Conservation (phyloP, 2,888 invertebrate genomes). For the Cryptocephalus moraei region DNA sequence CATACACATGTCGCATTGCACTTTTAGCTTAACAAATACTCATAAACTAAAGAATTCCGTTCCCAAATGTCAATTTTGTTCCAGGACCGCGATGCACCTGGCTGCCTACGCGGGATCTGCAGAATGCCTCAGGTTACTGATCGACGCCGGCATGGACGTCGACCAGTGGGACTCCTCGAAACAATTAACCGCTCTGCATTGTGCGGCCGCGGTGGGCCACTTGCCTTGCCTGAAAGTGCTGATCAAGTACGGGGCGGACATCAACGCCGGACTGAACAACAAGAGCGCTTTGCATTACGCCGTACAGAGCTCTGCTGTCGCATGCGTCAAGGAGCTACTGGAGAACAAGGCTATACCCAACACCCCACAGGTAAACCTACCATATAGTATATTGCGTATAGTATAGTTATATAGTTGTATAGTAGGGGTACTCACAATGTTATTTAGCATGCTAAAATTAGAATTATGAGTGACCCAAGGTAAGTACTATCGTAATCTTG, state of each 20-base stretch:
- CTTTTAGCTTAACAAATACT: too few relatives aligned
- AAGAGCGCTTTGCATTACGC: slow-evolving; percentile 78
- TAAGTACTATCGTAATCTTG: too few relatives aligned
- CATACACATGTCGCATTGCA: too few relatives aligned
- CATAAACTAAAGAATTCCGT: too few relatives aligned
- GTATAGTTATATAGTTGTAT: too few relatives aligned
- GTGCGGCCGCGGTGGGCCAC: slow-evolving; percentile 60
- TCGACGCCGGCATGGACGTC: slow-evolving; percentile 55
- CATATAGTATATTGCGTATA: not conserved
- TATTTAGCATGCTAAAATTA: too few relatives aligned
- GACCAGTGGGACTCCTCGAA: slow-evolving; percentile 61
- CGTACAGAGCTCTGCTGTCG: slow-evolving; percentile 62
- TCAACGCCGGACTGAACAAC: slow-evolving; percentile 58
- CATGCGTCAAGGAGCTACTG: slow-evolving; percentile 63
- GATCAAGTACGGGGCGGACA: slow-evolving; percentile 63
- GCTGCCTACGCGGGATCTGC: slow-evolving; percentile 67
- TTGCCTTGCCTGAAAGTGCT: slow-evolving; percentile 52
- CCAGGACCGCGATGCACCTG: slow-evolving; percentile 61
- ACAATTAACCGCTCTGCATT: slow-evolving; percentile 66
- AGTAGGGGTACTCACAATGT: too few relatives aligned
- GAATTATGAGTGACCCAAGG: too few relatives aligned
- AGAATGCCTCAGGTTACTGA: slow-evolving; percentile 57
- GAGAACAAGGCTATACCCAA: slow-evolving; percentile 73
- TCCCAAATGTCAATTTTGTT: slow-evolving; percentile 4
- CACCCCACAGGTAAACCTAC: slow-evolving; percentile 56